These are phyloP conservation scores for Diorhabda carinulata DNA, from an alignment of 1,140 invertebrate genomes.

Conservation along the genomic window DNA sequence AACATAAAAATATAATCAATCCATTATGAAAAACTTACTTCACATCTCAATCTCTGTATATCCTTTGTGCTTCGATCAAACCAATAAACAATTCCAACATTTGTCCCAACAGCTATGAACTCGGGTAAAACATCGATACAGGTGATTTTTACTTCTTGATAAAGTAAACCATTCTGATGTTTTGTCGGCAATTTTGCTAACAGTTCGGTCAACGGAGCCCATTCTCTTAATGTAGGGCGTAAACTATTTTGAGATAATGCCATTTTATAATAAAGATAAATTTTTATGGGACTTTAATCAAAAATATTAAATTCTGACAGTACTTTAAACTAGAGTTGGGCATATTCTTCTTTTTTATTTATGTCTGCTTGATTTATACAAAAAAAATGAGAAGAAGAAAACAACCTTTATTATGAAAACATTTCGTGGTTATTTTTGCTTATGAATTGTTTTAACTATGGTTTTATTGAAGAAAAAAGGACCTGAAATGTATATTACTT, in stretches of 20 bases:
- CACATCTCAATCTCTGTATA: slow-evolving; percentile 71
- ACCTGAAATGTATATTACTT: slow-evolving; percentile 9
- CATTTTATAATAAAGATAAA: slow-evolving; percentile 7
- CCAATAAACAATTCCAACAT: slow-evolving; percentile 82
- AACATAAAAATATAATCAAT: too few relatives aligned
- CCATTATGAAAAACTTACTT: slow-evolving; percentile 55
- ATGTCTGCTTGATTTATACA: too few relatives aligned
- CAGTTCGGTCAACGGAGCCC: slow-evolving; percentile 73
- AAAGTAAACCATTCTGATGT: slow-evolving; percentile 74
- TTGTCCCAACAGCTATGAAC: slow-evolving; percentile 80
- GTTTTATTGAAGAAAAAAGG: slow-evolving; percentile 14
- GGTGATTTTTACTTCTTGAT: slow-evolving; percentile 73
- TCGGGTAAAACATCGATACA: slow-evolving; percentile 77
- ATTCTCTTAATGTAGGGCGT: slow-evolving; percentile 64
- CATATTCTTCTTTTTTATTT: too few relatives aligned
- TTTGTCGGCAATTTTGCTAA: slow-evolving; percentile 74
- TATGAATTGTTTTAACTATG: slow-evolving; percentile 5
- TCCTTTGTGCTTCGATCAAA: slow-evolving; percentile 73
- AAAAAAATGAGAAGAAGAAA: too few relatives aligned
- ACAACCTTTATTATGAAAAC: too few relatives aligned
- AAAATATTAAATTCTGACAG: too few relatives aligned
- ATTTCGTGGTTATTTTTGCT: too few relatives aligned
- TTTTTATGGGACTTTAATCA: too few relatives aligned
- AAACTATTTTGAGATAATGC: slow-evolving; percentile 17
- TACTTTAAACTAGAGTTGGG: too few relatives aligned